Percentiles rank a stretch among this genome's conserved stretches.
These are phyloP conservation scores for Drepana falcataria DNA, from an alignment of 2,888 invertebrate genomes.

Conservation along the genomic window DNA sequence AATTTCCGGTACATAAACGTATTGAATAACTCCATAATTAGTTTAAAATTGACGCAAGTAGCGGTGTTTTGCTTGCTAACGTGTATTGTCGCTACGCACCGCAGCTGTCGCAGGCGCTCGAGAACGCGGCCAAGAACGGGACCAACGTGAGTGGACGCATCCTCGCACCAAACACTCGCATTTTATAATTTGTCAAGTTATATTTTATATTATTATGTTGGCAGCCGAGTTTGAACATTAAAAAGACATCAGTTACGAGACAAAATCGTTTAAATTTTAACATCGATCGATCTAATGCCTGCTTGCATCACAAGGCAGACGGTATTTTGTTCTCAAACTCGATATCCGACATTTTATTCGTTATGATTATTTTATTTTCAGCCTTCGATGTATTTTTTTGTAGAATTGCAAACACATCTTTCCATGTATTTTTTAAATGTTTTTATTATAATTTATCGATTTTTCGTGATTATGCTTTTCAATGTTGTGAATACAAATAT, in stretches of 20 bases:
- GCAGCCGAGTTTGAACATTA: neutral
- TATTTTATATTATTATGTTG: neutral
- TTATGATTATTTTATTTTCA: conserved; percentile 7
- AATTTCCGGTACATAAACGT: neutral
- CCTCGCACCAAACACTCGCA: conserved; percentile 27
- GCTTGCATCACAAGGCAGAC: too few relatives aligned
- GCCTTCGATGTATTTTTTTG: conserved; percentile 4
- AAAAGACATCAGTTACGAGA: neutral
- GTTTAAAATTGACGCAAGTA: conserved; percentile 24
- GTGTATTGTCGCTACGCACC: conserved; percentile 65
- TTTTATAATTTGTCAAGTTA: conserved; percentile 4
- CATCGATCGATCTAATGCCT: too few relatives aligned
- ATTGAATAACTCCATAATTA: conserved; percentile 7
- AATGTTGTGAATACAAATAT: neutral
- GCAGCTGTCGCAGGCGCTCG: conserved; percentile 83
- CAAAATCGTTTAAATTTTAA: neutral
- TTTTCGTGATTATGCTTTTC: neutral
- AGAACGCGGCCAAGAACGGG: conserved; percentile 83
- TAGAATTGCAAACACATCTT: neutral
- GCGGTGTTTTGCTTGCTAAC: conserved; percentile 62
- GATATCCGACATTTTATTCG: neutral
- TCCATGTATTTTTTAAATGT: conserved; percentile 17
- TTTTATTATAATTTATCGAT: conserved; percentile 15
- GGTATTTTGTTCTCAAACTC: neutral
- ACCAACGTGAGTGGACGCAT: conserved; percentile 78